phyloP scores from a whole-genome alignment of 2,113 vertebrate genomes.

The Syngnathus scovelli region DNA sequence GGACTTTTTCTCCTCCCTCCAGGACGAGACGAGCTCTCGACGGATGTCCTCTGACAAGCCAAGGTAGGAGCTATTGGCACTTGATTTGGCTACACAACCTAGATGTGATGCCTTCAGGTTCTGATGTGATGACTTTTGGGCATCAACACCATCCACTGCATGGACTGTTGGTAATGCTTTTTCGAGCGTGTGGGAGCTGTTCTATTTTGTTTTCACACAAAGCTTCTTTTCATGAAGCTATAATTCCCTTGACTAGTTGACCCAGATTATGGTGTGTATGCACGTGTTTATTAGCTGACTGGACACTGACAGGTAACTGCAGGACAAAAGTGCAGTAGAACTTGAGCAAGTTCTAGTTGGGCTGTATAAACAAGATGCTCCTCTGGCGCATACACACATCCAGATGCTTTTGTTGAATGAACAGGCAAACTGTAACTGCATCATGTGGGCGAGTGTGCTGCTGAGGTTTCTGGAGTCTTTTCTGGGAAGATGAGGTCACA shows the following conservation, averaged over 20 bases:
- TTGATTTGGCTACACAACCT: conserved; percentile 1
- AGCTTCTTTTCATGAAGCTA: conserved; percentile 48
- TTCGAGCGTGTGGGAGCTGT: conserved; percentile 32
- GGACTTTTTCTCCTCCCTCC: conserved; percentile 17
- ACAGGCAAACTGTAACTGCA: conserved; percentile 6
- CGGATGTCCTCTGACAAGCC: conserved; percentile 8
- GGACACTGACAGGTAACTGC: not conserved
- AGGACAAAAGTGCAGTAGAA: conserved; percentile 1
- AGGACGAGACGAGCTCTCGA: conserved; percentile 10
- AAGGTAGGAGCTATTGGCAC: conserved; percentile 39
- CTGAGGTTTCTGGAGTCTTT: conserved; percentile 38
- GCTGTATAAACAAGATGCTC: conserved; percentile 44
- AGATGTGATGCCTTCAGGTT: conserved; percentile 4
- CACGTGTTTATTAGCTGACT: not conserved
- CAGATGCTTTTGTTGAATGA: conserved; percentile 21
- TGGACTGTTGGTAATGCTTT: conserved; percentile 5
- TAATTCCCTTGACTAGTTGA: conserved; percentile 18
- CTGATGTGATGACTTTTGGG: conserved; percentile 28
- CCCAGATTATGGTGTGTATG: conserved; percentile 9
- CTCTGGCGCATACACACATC: conserved; percentile 11
- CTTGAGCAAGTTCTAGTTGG: not conserved
- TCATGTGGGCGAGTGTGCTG: conserved; percentile 20
- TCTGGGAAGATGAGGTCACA: conserved; percentile 60
- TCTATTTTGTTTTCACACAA: conserved; percentile 40
- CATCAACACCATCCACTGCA: conserved; percentile 10